These are phyloP conservation scores for Esox lucius DNA, from an alignment of 2,797 vertebrate genomes.

Conservation along the genomic window DNA sequence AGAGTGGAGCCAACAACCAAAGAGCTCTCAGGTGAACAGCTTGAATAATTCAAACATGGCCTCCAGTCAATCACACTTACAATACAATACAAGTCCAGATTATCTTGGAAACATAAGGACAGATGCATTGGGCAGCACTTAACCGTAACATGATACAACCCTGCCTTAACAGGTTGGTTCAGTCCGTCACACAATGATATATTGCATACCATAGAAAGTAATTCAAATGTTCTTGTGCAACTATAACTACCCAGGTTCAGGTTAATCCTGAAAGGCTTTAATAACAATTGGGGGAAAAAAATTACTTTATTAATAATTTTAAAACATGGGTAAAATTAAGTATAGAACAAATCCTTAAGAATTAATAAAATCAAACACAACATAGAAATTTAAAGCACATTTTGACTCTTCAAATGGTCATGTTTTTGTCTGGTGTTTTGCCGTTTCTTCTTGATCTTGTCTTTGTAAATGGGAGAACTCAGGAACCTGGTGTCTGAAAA, in stretches of 20 bases:
- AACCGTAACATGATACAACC: background rate
- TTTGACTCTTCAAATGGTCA: background rate
- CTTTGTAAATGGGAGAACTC: conserved; percentile 69
- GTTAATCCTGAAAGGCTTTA: background rate
- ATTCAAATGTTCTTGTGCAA: background rate
- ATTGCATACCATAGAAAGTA: background rate
- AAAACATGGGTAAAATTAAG: background rate
- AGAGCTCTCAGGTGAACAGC: conserved; percentile 61
- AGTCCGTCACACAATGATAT: background rate
- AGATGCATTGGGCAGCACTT: background rate
- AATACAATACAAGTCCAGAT: conserved; percentile 1
- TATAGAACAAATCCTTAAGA: background rate
- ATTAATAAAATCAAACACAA: background rate
- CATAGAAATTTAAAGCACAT: background rate
- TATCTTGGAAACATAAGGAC: background rate
- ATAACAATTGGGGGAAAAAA: background rate
- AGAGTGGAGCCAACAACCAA: conserved; percentile 24
- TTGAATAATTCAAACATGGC: conserved; percentile 69
- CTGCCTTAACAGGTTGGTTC: background rate
- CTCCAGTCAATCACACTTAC: conserved; percentile 43
- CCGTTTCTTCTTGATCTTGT: conserved; percentile 48
- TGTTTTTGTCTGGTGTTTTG: background rate
- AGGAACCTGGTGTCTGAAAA: conserved; percentile 69
- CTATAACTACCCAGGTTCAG: too few relatives aligned
- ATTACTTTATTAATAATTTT: background rate